Evolutionary conservation across 2,888 invertebrate genomes (phyloP), one percentile per base, ranked within the genome.

Genomic region (Orthosia cruda): DNA sequence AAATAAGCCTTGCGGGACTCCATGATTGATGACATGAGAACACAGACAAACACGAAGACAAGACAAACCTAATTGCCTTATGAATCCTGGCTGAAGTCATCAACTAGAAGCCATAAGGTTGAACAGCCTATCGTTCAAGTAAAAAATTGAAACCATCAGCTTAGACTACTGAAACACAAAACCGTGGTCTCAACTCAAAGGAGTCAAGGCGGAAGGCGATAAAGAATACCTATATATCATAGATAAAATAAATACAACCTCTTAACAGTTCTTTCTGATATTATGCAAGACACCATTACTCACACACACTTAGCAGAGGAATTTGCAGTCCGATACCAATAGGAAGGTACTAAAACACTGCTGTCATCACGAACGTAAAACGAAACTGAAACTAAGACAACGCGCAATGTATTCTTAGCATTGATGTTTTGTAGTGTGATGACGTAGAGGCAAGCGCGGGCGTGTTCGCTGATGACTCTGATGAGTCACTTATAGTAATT

Each of bases 401-500:
- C 59, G 59, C 20, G 67, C 55, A 72, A 71, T 84, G 78, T 75
- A 84, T 69, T 67, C 62, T 47, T 65, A 69, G 69, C 50, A 23
- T 52, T 71, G 58, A 64, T 70, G 20, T 57, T 66, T 69, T 58
- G 66, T 61, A 52, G 49, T 18, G 49, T 20, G 50, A 40, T 79
- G 76, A 81, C 84, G 81, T 86, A 65, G 20, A 74, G 58, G 40
- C 61, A 62, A 47, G 47, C 63, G 70, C 55, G 62, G 58, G 76
- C 62, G 68, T 57, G 68, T 68, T 58, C 40, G 57, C 32, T 74
- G 61, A 74, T 83, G 77, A 80, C 40, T 54, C 20, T 74, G 63
- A 74, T 83, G 77, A 82, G 64, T 88, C 84, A 86, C 58, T 52
- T n/a, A n/a, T n/a, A 61, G 32, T 40, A 50, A 68, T 52, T 72